Conservation (phyloP, 2,797 vertebrate species). For the Oreortyx pictus region DNA sequence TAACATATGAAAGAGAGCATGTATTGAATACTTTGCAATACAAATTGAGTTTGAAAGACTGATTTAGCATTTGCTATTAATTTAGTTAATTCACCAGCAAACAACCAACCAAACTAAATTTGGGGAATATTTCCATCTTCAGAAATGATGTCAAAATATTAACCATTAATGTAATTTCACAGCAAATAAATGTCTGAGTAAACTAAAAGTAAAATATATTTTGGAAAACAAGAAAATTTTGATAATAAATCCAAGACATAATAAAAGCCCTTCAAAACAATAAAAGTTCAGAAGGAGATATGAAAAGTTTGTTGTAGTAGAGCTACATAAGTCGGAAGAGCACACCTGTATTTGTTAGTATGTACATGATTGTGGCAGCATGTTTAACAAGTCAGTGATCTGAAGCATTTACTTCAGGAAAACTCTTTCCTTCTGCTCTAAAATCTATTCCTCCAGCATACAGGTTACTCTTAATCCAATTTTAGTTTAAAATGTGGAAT, state of each 20-base stretch:
- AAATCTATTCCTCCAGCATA: background rate
- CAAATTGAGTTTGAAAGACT: background rate
- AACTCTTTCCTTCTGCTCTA: background rate
- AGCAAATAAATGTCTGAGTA: background rate
- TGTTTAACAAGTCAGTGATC: background rate
- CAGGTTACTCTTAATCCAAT: background rate
- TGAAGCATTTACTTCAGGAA: background rate
- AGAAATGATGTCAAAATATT: background rate
- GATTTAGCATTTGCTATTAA: background rate
- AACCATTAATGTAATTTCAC: background rate
- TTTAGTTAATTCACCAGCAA: background rate
- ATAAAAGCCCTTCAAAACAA: background rate
- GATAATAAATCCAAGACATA: background rate
- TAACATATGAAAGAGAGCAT: background rate
- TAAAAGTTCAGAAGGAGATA: background rate
- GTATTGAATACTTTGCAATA: background rate
- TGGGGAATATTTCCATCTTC: background rate
- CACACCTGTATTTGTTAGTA: accelerated
- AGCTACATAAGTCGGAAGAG: accelerated
- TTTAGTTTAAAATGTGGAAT: background rate
- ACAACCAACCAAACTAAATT: background rate
- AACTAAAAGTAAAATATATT: background rate
- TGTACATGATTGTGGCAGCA: background rate
- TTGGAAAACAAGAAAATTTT: background rate
- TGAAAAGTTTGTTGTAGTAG: background rate